Conservation (phyloP, 2,888 invertebrate genomes). For the Molorchus minor region DNA sequence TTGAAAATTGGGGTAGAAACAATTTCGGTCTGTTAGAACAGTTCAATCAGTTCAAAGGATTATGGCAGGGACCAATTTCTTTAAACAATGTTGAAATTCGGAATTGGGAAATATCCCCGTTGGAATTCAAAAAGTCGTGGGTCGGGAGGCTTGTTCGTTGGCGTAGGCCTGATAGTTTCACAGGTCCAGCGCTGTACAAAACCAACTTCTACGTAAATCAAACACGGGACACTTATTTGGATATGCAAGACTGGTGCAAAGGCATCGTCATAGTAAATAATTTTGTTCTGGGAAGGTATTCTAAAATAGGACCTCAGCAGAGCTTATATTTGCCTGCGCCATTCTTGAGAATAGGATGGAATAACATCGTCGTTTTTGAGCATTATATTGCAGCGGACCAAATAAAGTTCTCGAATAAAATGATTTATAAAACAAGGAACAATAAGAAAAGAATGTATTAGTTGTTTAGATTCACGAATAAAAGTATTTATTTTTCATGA, state of each 20-base stretch:
- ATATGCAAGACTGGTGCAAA: slow-evolving; percentile 85
- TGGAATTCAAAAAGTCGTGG: slow-evolving; percentile 66
- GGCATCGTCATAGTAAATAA: slow-evolving; percentile 87
- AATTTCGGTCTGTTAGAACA: slow-evolving; percentile 64
- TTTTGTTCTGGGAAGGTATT: slow-evolving; percentile 86
- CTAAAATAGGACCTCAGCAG: slow-evolving; percentile 79
- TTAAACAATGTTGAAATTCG: slow-evolving; percentile 59
- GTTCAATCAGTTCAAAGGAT: slow-evolving; percentile 58
- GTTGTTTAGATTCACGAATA: too few species aligned
- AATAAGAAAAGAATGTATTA: slow-evolving; percentile 5
- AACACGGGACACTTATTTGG: slow-evolving; percentile 80
- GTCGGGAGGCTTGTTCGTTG: slow-evolving; percentile 52
- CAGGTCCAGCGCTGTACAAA: slow-evolving; percentile 69
- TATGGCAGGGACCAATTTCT: slow-evolving; percentile 60
- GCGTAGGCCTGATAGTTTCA: slow-evolving; percentile 70
- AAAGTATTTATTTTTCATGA: too few species aligned
- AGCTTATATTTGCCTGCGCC: slow-evolving; percentile 85
- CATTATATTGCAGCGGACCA: slow-evolving; percentile 52
- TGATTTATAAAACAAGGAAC: slow-evolving; percentile 43
- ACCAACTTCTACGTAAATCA: slow-evolving; percentile 62
- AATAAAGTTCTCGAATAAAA: slow-evolving; percentile 48
- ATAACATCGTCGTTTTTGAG: slow-evolving; percentile 59
- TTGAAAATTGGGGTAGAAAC: slow-evolving; percentile 85
- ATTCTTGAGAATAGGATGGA: slow-evolving; percentile 68
- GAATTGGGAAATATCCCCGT: slow-evolving; percentile 64